Conservation (phyloP, 2,888 invertebrate genomes). For the Morpho helenor region DNA sequence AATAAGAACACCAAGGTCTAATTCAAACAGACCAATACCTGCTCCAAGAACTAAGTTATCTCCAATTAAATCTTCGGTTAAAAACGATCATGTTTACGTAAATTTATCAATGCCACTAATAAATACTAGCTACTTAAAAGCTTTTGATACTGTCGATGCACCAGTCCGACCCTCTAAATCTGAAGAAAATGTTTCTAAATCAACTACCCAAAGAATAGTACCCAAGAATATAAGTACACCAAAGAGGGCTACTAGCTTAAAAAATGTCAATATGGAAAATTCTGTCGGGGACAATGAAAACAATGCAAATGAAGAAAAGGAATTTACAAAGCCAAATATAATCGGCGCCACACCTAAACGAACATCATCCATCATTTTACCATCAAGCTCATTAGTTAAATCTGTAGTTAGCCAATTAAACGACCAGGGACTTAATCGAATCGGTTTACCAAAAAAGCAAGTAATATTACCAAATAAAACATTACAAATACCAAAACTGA, state of each 20-base stretch:
- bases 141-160: slow-evolving; percentile 56
- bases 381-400: slow-evolving; percentile 68
- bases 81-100: slow-evolving; percentile 78
- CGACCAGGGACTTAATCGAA: slow-evolving; percentile 59
- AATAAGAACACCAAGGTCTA: slow-evolving; percentile 57
- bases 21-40: slow-evolving; percentile 77
- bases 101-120: slow-evolving; percentile 77
- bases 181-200: slow-evolving; percentile 52
- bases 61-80: slow-evolving; percentile 54
- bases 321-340: slow-evolving; percentile 59
- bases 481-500: slow-evolving; percentile 72
- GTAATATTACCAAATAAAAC: slow-evolving; percentile 68
- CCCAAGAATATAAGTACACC: slow-evolving; percentile 25
- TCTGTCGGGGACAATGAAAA: slow-evolving; percentile 34
- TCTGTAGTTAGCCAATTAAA: slow-evolving; percentile 66
- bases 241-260: slow-evolving; percentile 32
- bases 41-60: slow-evolving; percentile 77
- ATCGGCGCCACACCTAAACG: slow-evolving; percentile 69
- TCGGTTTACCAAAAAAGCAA: slow-evolving; percentile 63
- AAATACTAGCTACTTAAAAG: slow-evolving; percentile 47
- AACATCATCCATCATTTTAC: slow-evolving; percentile 48
- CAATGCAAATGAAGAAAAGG: slow-evolving; percentile 30
- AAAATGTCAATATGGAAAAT: slow-evolving; percentile 31
- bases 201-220: slow-evolving; percentile 26
- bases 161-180: slow-evolving; percentile 59